Conservation (phyloP, 2,113 vertebrate genomes). For the Chauna torquata region DNA sequence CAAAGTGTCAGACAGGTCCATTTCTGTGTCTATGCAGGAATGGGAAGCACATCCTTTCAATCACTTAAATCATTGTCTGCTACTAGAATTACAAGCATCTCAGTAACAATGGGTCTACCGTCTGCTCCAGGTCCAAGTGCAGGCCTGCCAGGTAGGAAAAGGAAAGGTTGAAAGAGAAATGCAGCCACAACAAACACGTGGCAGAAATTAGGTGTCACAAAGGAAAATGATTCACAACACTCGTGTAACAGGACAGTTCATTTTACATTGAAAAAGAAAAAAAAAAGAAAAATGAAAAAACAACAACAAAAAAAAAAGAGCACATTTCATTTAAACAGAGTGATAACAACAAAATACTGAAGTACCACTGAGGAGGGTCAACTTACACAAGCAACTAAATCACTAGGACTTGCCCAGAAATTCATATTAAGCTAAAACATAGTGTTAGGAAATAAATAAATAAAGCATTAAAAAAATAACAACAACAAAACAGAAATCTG, state of each 20-base stretch:
- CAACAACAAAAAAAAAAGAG: neutral
- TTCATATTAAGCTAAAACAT: neutral
- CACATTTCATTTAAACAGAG: neutral
- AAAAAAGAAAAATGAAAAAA: neutral
- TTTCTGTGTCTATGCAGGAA: neutral
- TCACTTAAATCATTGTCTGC: accelerated
- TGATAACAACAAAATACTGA: neutral
- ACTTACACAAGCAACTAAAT: neutral
- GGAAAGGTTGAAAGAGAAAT: neutral
- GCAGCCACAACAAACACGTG: neutral
- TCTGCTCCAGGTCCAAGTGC: neutral
- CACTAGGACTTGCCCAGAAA: neutral
- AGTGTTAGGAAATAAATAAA: neutral
- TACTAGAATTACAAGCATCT: neutral
- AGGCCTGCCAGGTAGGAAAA: neutral
- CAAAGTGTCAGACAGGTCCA: neutral
- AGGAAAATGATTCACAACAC: neutral
- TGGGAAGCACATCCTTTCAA: neutral
- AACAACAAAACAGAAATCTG: neutral
- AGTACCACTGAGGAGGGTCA: neutral
- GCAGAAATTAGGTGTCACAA: neutral
- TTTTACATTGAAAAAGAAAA: neutral
- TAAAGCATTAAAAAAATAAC: neutral
- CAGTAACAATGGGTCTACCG: neutral
- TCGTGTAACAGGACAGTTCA: neutral